A percentile compares a stretch with the other conserved stretches of the same genome.
Conservation (phyloP, 2,797 vertebrate genomes). For the Hoplostethus atlanticus region DNA sequence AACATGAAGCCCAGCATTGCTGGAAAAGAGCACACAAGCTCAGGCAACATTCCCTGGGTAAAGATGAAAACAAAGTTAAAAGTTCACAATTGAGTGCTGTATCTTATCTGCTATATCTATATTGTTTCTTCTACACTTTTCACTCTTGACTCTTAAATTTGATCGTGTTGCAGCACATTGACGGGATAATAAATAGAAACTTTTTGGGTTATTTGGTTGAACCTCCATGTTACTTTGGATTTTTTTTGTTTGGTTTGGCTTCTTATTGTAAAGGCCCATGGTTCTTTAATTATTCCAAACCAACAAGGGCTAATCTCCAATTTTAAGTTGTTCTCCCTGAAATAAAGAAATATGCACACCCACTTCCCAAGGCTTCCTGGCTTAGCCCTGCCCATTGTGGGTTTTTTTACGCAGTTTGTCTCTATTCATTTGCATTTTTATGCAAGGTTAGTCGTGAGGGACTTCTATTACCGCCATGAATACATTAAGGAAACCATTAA, state of each 20-base stretch:
- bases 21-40: not conserved
- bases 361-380: constrained; percentile 78
- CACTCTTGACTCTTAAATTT: not conserved
- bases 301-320: constrained; percentile 74
- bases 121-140: too few relatives aligned
- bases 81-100: not conserved
- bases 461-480: constrained; percentile 82
- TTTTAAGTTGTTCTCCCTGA: constrained; percentile 72
- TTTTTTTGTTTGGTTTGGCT: constrained; percentile 13
- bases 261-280: constrained; percentile 29
- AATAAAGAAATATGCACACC: constrained; percentile 85
- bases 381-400: constrained; percentile 72
- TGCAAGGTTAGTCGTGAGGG: constrained; percentile 83
- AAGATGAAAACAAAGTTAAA: not conserved
- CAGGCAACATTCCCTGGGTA: not conserved
- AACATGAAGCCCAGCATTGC: too few relatives aligned
- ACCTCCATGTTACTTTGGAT: not conserved
- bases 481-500: constrained; percentile 87
- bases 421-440: constrained; percentile 87
- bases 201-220: not conserved
- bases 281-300: constrained; percentile 72
- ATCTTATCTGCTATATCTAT: too few relatives aligned
- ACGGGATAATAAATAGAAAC: not conserved
- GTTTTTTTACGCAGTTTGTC: constrained; percentile 76
- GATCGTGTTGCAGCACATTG: constrained; percentile 14